These are phyloP conservation scores for Mastomys coucha DNA, from an alignment of 2,113 vertebrate genomes.

Conservation along the genomic window DNA sequence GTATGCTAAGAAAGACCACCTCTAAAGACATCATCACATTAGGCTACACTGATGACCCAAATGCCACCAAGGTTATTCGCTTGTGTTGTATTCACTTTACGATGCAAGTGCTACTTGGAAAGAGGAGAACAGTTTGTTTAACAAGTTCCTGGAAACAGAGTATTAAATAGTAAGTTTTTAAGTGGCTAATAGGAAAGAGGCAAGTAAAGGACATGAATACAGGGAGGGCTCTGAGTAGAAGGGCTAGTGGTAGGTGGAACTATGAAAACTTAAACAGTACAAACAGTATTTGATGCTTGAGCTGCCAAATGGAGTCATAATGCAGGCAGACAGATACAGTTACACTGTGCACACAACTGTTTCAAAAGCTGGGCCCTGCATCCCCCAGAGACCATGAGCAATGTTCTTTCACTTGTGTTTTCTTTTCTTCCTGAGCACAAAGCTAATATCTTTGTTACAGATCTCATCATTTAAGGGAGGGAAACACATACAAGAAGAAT, in stretches of 20 bases:
- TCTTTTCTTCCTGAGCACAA: slow-evolving; percentile 45
- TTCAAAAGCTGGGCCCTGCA: background rate
- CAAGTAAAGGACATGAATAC: slow-evolving; percentile 23
- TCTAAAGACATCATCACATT: slow-evolving; percentile 15
- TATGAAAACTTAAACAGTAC: background rate
- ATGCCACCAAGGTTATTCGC: background rate
- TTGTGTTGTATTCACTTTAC: slow-evolving; percentile 36
- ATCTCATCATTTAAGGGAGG: slow-evolving; percentile 71
- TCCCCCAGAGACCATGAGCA: slow-evolving; percentile 35
- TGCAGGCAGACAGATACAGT: background rate
- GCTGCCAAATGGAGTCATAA: slow-evolving; percentile 29
- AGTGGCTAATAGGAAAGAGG: slow-evolving; percentile 13
- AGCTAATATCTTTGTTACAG: slow-evolving; percentile 56
- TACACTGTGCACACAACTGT: slow-evolving; percentile 13
- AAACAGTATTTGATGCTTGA: background rate
- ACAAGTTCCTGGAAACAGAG: slow-evolving; percentile 40
- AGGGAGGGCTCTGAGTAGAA: background rate
- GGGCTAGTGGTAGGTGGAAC: background rate
- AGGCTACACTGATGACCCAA: slow-evolving; percentile 9
- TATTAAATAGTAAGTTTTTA: background rate
- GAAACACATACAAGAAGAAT: slow-evolving; percentile 73
- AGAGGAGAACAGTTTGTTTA: background rate
- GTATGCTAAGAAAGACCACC: background rate
- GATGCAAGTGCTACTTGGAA: background rate
- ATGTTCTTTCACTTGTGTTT: slow-evolving; percentile 63